Conservation (phyloP, 2,888 invertebrate genomes). For the Capitulum mitella region DNA sequence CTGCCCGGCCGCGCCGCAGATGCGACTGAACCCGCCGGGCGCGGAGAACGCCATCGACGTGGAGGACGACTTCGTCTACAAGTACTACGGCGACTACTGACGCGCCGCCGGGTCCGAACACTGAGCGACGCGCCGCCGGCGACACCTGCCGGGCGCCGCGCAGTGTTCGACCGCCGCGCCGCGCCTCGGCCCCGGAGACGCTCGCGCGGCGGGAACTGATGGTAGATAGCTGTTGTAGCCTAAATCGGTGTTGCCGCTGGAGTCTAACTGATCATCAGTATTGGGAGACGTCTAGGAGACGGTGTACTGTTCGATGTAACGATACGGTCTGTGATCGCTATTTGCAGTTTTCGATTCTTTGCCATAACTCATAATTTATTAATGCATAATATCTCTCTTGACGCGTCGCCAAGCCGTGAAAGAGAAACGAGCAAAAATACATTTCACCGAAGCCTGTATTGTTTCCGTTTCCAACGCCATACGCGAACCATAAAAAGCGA, state of each 20-base stretch:
- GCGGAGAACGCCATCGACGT: conserved; percentile 31
- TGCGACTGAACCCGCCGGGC: conserved; percentile 29
- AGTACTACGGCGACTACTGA: conserved; percentile 26
- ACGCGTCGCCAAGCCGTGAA: neutral
- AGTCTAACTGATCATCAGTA: neutral
- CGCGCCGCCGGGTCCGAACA: neutral
- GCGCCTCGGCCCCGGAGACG: neutral
- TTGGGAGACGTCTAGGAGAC: neutral
- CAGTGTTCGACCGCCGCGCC: neutral
- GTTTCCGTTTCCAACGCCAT: neutral
- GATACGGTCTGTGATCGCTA: no score
- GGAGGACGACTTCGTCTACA: conserved; percentile 29
- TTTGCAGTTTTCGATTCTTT: no score
- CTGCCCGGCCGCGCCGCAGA: neutral
- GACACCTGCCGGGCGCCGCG: neutral
- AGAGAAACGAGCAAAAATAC: neutral
- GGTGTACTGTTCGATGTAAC: no score
- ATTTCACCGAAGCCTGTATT: neutral
- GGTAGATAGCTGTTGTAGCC: no score
- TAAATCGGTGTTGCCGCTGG: neutral
- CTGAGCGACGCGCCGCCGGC: neutral
- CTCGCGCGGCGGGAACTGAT: no score
- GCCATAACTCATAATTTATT: no score
- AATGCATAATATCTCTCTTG: no score
- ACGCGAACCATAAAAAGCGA: neutral